Evolutionary conservation across 2,113 vertebrate genomes (phyloP).

Genomic region (Microcebus tavaratra): DNA sequence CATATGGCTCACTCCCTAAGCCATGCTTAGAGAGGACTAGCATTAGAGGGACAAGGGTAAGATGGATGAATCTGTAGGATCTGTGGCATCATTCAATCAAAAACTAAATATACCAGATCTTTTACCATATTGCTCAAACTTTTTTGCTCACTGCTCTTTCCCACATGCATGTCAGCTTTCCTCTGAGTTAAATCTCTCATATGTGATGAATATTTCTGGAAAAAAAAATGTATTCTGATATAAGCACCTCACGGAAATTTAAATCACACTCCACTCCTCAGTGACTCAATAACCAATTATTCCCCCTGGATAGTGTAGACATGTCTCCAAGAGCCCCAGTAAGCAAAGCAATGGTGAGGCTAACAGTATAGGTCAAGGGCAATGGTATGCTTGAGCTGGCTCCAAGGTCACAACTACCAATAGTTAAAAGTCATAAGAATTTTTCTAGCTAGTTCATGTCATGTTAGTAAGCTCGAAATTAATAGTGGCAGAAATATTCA

Average conservation of each 20-base stretch:
- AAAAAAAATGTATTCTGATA: not conserved
- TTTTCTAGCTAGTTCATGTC: not conserved
- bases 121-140: not conserved
- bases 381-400: not conserved
- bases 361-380: not conserved
- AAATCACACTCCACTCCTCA: not conserved
- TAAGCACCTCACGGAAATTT: not conserved
- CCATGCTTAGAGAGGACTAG: not conserved
- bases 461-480: not conserved
- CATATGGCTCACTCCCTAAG: not conserved
- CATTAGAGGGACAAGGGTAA: not conserved
- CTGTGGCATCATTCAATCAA: not conserved
- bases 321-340: not conserved
- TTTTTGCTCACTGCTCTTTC: not conserved
- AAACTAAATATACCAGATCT: not conserved
- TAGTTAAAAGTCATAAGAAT: not conserved
- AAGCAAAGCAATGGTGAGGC: not conserved
- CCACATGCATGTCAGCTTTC: not conserved
- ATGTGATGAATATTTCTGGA: not conserved
- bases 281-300: not conserved
- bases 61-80: not conserved
- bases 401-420: not conserved
- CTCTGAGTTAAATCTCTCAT: not conserved
- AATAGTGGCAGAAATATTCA: not conserved
- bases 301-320: not conserved